phyloP scores from a whole-genome alignment of 2,888 invertebrate species.

The Ditula angustiorana region DNA sequence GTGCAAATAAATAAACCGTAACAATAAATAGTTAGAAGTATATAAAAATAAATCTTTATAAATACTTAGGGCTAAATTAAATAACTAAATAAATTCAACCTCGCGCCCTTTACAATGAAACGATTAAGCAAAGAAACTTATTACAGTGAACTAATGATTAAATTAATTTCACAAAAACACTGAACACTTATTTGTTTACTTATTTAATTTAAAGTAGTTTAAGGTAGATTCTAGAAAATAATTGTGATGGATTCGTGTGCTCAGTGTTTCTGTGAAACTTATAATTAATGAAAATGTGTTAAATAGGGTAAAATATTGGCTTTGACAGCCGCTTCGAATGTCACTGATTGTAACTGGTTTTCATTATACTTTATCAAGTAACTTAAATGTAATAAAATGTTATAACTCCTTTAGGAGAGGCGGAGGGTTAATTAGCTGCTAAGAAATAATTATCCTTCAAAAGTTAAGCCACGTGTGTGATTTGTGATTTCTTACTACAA shows the following conservation, averaged over 20 bases:
- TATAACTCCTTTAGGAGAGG: background rate
- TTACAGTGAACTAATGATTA: slow-evolving; percentile 33
- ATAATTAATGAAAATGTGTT: slow-evolving; percentile 13
- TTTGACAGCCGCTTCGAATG: background rate
- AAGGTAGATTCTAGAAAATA: background rate
- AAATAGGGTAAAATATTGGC: slow-evolving; percentile 12
- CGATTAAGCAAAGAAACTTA: slow-evolving; percentile 50
- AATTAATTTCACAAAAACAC: slow-evolving; percentile 4
- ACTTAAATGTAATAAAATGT: background rate
- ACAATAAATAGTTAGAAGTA: slow-evolving; percentile 78
- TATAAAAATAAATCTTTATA: slow-evolving; percentile 80
- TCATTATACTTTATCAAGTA: background rate
- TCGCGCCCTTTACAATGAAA: slow-evolving; percentile 54
- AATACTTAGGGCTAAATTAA: slow-evolving; percentile 78
- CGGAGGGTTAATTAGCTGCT: slow-evolving; percentile 1
- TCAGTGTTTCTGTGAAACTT: slow-evolving; percentile 1
- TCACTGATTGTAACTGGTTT: background rate
- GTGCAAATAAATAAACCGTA: slow-evolving; percentile 62
- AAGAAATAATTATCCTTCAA: slow-evolving; percentile 31
- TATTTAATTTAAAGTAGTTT: background rate
- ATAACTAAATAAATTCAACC: slow-evolving; percentile 55
- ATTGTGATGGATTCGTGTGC: slow-evolving; percentile 8
- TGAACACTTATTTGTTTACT: background rate
- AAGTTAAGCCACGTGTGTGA: slow-evolving; percentile 38
- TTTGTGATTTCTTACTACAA: slow-evolving; percentile 12